Evolutionary conservation across 2,888 invertebrate species (phyloP).

Genomic region (Epirrhoe alternata): DNA sequence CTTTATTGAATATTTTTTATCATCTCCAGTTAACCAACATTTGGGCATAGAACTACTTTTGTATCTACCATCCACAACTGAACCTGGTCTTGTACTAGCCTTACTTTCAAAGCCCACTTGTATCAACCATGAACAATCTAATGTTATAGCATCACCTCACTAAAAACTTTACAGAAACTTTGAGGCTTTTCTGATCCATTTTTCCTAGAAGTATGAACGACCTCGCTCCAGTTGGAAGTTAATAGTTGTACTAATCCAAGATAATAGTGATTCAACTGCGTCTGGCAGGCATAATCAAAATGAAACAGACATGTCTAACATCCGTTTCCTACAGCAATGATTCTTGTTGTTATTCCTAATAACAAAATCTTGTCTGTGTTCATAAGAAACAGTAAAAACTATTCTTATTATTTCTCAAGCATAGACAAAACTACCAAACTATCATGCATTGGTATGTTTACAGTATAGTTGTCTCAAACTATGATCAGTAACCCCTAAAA

Average conservation of each 20-base stretch:
- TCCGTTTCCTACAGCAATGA: slow-evolving; percentile 73
- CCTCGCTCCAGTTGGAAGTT: slow-evolving; percentile 31
- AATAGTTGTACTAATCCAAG: slow-evolving; percentile 28
- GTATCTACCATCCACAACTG: too few species aligned
- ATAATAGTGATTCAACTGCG: slow-evolving; percentile 41
- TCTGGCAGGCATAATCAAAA: slow-evolving; percentile 36
- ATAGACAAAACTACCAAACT: neutral
- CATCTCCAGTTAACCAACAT: neutral
- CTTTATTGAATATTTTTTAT: neutral
- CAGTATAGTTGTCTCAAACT: too few species aligned
- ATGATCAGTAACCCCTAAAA: too few species aligned
- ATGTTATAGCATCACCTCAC: neutral
- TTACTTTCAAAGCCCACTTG: neutral
- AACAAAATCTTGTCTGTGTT: slow-evolving; percentile 49
- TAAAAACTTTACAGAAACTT: neutral
- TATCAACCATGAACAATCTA: neutral
- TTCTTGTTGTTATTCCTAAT: slow-evolving; percentile 63
- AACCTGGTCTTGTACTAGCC: too few species aligned
- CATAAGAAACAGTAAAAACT: slow-evolving; percentile 36
- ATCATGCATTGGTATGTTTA: too few species aligned
- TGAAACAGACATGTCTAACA: slow-evolving; percentile 52
- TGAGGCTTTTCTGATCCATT: neutral
- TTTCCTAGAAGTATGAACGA: slow-evolving; percentile 10
- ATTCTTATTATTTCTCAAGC: slow-evolving; percentile 11
- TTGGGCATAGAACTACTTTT: too few species aligned